Conservation (phyloP, 2,113 vertebrate genomes). For the Leptobrachium leishanense region DNA sequence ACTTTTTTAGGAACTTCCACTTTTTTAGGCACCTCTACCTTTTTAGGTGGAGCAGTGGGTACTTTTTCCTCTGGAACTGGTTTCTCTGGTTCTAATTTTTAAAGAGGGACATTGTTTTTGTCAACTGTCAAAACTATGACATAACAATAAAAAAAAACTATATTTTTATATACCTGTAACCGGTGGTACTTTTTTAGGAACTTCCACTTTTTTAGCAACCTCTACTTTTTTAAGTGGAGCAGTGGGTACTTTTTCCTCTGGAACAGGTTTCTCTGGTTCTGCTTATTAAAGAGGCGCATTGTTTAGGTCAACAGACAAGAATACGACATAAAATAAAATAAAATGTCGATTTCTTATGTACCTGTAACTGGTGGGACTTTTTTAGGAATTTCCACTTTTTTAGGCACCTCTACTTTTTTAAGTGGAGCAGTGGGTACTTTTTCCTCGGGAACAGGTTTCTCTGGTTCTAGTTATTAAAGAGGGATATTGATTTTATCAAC, state of each 20-base stretch:
- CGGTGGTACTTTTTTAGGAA: constrained; percentile 60
- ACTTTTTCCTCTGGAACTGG: constrained; percentile 24
- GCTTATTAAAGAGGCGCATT: too few relatives aligned
- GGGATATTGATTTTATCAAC: background rate
- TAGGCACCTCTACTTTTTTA: constrained; percentile 57
- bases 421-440: constrained; percentile 62
- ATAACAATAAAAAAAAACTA: background rate
- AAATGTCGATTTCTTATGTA: too few relatives aligned
- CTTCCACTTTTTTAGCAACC: too few relatives aligned
- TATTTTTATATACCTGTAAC: constrained; percentile 65
- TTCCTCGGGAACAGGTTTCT: constrained; percentile 69
- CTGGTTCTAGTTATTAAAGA: constrained; percentile 51
- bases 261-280: constrained; percentile 64
- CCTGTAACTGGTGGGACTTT: too few relatives aligned
- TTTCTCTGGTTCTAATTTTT: constrained; percentile 15
- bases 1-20: background rate
- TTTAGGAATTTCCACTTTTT: too few relatives aligned
- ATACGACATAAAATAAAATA: too few relatives aligned
- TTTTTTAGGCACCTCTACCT: constrained; percentile 48
- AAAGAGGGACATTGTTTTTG: background rate
- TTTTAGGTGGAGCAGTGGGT: constrained; percentile 42
- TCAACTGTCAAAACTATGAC: too few relatives aligned
- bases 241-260: constrained; percentile 67
- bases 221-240: constrained; percentile 64
- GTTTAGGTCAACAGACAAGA: too few relatives aligned